These are phyloP conservation scores for Paracanthobrama guichenoti DNA, from an alignment of 2,113 vertebrate species.

Conservation along the genomic window DNA sequence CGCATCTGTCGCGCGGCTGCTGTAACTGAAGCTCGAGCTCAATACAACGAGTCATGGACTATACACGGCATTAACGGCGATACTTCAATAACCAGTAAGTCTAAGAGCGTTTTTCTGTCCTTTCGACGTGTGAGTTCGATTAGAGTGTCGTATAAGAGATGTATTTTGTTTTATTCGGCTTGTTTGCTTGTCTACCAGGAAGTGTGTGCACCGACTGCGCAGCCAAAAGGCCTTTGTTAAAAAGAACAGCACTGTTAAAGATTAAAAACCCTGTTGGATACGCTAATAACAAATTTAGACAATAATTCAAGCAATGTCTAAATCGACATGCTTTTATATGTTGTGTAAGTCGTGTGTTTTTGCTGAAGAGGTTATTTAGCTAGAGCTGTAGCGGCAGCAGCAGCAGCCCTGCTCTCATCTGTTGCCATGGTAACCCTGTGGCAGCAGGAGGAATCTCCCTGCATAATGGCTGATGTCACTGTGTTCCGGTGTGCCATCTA, in stretches of 20 bases:
- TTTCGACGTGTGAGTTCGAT: background rate
- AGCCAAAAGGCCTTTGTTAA: constrained; percentile 45
- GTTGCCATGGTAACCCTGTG: constrained; percentile 77
- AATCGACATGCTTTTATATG: background rate
- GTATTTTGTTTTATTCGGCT: constrained; percentile 54
- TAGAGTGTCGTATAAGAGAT: constrained; percentile 29
- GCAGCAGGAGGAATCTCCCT: constrained; percentile 38
- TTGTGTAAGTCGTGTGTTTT: background rate
- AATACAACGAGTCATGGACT: constrained; percentile 67
- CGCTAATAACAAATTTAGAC: background rate
- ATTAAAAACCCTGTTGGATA: background rate
- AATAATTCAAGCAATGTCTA: background rate
- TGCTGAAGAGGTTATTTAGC: background rate
- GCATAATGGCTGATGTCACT: constrained; percentile 13
- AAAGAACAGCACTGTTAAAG: background rate
- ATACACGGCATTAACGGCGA: constrained; percentile 58
- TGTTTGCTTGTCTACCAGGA: constrained; percentile 64
- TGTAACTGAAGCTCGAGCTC: constrained; percentile 43
- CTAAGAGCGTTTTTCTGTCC: constrained; percentile 34
- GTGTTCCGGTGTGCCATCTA: background rate
- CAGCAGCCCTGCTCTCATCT: constrained; percentile 57
- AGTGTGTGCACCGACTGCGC: constrained; percentile 61
- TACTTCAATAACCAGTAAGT: constrained; percentile 64
- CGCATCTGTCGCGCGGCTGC: constrained; percentile 54
- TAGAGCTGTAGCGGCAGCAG: background rate